These are phyloP conservation scores for Masnerella sp. DNA, from an alignment of 2,888 invertebrate species.

Conservation along the genomic window DNA sequence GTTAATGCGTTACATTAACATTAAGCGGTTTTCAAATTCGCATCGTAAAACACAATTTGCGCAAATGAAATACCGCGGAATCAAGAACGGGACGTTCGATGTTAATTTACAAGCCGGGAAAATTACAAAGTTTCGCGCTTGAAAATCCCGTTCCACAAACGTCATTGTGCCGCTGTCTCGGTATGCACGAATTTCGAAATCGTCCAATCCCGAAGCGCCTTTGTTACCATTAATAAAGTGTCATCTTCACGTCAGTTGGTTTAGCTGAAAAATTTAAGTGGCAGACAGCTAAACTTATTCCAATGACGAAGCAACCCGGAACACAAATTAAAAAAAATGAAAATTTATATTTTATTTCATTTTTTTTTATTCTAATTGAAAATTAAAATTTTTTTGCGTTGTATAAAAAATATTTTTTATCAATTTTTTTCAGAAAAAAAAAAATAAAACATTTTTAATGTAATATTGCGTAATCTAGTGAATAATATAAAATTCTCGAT, in stretches of 20 bases:
- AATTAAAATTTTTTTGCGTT: conserved; percentile 1
- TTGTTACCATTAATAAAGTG: background rate
- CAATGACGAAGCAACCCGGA: conserved; percentile 21
- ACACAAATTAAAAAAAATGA: conserved; percentile 12
- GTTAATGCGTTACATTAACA: conserved; percentile 12
- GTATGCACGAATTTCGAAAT: too few species aligned
- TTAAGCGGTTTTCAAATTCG: conserved; percentile 13
- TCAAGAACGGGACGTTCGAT: conserved; percentile 3
- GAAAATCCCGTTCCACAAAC: too few species aligned
- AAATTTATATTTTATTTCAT: background rate
- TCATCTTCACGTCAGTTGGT: conserved; percentile 18
- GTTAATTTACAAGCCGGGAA: conserved; percentile 2
- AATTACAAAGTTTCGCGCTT: too few species aligned
- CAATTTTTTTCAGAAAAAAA: too few species aligned
- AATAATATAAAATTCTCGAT: too few species aligned
- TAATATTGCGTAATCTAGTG: too few species aligned
- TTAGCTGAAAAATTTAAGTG: conserved; percentile 19
- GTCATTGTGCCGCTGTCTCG: too few species aligned
- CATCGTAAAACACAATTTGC: conserved; percentile 8
- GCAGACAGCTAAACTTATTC: conserved; percentile 19
- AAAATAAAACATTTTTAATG: too few species aligned
- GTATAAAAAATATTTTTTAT: too few species aligned
- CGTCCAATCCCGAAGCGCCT: too few species aligned
- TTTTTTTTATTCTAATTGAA: too few species aligned
- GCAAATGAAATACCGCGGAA: conserved; percentile 17